Base-by-base conservation (phyloP, 2,797 vertebrate species). In the Microcaecilia unicolor region DNA sequence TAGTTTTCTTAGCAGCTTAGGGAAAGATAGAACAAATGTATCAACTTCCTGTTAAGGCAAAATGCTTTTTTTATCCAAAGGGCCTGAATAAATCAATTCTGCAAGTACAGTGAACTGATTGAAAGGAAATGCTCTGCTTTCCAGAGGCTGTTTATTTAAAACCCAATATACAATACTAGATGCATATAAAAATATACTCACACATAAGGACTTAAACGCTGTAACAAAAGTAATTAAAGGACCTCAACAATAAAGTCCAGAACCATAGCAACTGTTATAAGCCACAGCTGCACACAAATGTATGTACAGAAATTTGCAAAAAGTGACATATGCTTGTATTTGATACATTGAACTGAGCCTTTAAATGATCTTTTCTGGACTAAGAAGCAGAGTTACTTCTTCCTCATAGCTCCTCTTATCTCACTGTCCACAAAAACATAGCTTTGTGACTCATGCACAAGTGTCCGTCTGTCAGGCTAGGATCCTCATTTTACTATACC, bases 21-120 rank as follows among this genome's bases (percentile, higher is more conserved):
- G 37, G 37, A 6, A 44, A 53, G 36, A 16, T 25, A n/a, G 24
- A 28, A 3, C 1, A 3, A 8, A 21, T 26, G n/a, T n/a, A n/a
- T 8, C 10, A 34, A 5, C 15, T 48, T 29, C 45, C 32, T 36
- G 13, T 18, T 51, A 55, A 43, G 9, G 25, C 12, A 5, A 40
- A 51, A 34, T 26, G 47, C 25, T 19, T 38, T n/a, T n/a, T 16
- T 31, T 41, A 31, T 27, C 12, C 18, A 34, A 17, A 37, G 13
- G 4, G n/a, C 44, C 26, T 44, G 31, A 27, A 13, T 31, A 34
- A 35, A 31, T 45, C 44, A 45, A 39, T 58, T 48, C 51, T 47
- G 14, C 14, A 28, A 48, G 26, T 23, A 29, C 16, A 28, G 41
- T 49, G 28, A 32, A 12, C 9, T 25, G 23, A 22, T 0, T 1